Evolutionary conservation across 64 coral and sea anemone genomes (phyloP).

Genomic region (Dendronephthya gigantea): DNA sequence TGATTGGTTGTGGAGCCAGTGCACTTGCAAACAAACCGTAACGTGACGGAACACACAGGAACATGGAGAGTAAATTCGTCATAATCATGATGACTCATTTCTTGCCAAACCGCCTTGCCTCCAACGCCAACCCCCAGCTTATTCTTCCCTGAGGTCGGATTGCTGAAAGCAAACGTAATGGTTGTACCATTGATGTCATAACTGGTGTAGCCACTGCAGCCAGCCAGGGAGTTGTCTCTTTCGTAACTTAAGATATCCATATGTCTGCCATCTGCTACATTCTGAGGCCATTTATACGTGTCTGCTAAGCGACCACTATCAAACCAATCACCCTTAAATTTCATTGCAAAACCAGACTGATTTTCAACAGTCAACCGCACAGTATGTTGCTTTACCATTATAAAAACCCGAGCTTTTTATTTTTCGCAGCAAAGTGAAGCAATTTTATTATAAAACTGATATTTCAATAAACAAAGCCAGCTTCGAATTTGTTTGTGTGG

Average conservation of each 20-base stretch:
- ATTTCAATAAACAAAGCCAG: too few relatives aligned
- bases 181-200: slow-evolving; percentile 17
- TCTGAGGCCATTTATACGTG: slow-evolving; percentile 6
- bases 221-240: background rate
- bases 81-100: slow-evolving; percentile 30
- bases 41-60: background rate
- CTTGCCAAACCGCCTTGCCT: slow-evolving; percentile 28
- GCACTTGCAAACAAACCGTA: slow-evolving; percentile 28
- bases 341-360: slow-evolving; percentile 14
- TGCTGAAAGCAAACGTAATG: slow-evolving; percentile 45
- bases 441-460: too few relatives aligned
- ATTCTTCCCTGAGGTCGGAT: slow-evolving; percentile 25
- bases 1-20: slow-evolving; percentile 24
- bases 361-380: slow-evolving; percentile 27
- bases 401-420: background rate
- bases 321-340: slow-evolving; percentile 19
- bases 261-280: background rate
- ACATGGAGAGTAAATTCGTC: background rate
- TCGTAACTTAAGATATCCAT: slow-evolving; percentile 27
- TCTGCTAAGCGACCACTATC: slow-evolving; percentile 27
- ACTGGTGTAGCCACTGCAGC: slow-evolving; percentile 37
- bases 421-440: too few relatives aligned
- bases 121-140: slow-evolving; percentile 38
- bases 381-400: slow-evolving; percentile 38
- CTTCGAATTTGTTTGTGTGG: too few relatives aligned